Evolutionary conservation across 1,140 invertebrate species (phyloP), one percentile per base, ranked within the genome.

Genomic region (Elysia chlorotica): DNA sequence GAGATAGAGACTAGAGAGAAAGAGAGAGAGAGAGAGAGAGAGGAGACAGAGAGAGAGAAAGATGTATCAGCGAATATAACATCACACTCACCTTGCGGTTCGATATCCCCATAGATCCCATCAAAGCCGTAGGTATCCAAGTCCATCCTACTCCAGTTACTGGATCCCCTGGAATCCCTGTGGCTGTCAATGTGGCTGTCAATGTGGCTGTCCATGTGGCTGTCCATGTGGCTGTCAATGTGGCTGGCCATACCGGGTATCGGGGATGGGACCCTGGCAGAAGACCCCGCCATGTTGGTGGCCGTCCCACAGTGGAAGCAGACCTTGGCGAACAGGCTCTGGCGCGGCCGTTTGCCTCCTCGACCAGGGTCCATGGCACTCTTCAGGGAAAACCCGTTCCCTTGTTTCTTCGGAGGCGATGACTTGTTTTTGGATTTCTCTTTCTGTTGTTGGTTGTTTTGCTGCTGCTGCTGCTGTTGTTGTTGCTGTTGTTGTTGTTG

Each of bases 271-370:
- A n/a, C n/a, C n/a, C n/a, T n/a, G n/a, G n/a, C n/a, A n/a, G n/a
- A n/a, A n/a, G n/a, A n/a, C n/a, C n/a, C n/a, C n/a, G n/a, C n/a
- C n/a, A n/a, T n/a, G n/a, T n/a, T n/a, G n/a, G n/a, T n/a, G n/a
- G n/a, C n/a, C n/a, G n/a, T n/a, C 2, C 54, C 41, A 38, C 67
- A 70, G 36, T 70, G 23, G 28, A 70, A 59, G 36, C 67, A 70
- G 1, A 70, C 67, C 30, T 70, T 70, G n/a, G 67, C 17, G 14
- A 70, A 23, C 28, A 70, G 53, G 1, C 25, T 70, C 2, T 33
- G 67, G 35, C 25, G 19, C 33, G 19, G 33, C 4, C 35, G 61
- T 23, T 28, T 17, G 3, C 61, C 30, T 2, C 67, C n/a, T n/a
- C n/a, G n/a, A n/a, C n/a, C n/a, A n/a, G n/a, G n/a, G n/a, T n/a